These are phyloP conservation scores for Drosophila oshimai DNA, from an alignment of 1,140 invertebrate species.

Conservation along the genomic window DNA sequence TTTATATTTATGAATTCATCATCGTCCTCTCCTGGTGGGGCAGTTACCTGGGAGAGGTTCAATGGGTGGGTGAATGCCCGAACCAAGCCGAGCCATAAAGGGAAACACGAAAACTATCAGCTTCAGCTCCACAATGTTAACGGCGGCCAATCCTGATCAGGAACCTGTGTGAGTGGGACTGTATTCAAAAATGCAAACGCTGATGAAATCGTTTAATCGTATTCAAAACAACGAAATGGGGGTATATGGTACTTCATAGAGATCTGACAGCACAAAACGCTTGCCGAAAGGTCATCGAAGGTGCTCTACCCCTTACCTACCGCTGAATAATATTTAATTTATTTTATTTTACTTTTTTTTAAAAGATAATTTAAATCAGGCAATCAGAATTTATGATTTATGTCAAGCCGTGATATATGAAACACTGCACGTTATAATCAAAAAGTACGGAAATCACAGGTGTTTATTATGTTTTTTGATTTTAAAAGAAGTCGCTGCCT, in stretches of 20 bases:
- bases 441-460: no score
- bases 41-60: slow-evolving; percentile 8
- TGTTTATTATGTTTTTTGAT: no score
- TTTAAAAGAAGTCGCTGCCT: neutral
- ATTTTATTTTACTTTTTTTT: no score
- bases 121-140: slow-evolving; percentile 1
- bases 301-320: no score
- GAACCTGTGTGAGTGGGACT: slow-evolving; percentile 2
- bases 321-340: no score
- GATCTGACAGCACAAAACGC: no score
- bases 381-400: no score
- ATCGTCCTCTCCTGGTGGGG: slow-evolving; percentile 18
- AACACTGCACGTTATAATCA: no score
- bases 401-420: no score
- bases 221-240: neutral
- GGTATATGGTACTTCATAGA: no score
- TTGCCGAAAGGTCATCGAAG: no score
- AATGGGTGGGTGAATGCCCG: neutral
- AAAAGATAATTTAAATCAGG: no score
- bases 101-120: neutral
- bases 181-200: slow-evolving; percentile 5
- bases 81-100: neutral
- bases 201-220: neutral
- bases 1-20: slow-evolving; percentile 79
- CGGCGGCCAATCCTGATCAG: slow-evolving; percentile 1